Evolutionary conservation across 2,888 invertebrate species (phyloP).

Genomic region (Melangyna quadrimaculata): DNA sequence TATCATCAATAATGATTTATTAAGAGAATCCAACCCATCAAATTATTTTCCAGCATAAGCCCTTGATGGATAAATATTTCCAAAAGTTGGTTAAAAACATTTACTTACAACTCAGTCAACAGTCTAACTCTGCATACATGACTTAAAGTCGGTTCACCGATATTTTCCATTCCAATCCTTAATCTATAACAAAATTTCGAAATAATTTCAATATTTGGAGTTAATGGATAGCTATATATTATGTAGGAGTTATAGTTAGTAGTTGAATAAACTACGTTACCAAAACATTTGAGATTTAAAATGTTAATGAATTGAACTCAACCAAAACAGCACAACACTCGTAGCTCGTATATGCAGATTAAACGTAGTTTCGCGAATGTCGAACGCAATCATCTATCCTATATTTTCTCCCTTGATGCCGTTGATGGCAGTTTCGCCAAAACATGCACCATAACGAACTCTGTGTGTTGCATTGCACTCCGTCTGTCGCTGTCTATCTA

Average conservation of each 20-base stretch:
- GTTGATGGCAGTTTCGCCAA: background rate
- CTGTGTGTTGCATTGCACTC: conserved; percentile 9
- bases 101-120: background rate
- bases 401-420: background rate
- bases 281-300: conserved; percentile 29
- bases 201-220: conserved; percentile 15
- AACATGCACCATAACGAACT: conserved; percentile 3
- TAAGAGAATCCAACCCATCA: background rate
- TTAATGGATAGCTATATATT: background rate
- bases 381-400: conserved; percentile 9
- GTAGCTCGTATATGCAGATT: too few species aligned
- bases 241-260: too few species aligned
- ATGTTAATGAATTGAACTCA: conserved; percentile 28
- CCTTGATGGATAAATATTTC: background rate
- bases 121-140: background rate
- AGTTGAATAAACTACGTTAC: conserved; percentile 1
- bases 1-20: background rate
- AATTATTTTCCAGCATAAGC: background rate
- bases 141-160: conserved; percentile 18
- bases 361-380: too few species aligned
- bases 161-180: background rate
- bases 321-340: background rate
- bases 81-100: background rate
- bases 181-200: background rate
- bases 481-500: background rate